These are phyloP conservation scores for Ptychadena robeensis DNA, from an alignment of 2,797 vertebrate genomes.

Conservation along the genomic window DNA sequence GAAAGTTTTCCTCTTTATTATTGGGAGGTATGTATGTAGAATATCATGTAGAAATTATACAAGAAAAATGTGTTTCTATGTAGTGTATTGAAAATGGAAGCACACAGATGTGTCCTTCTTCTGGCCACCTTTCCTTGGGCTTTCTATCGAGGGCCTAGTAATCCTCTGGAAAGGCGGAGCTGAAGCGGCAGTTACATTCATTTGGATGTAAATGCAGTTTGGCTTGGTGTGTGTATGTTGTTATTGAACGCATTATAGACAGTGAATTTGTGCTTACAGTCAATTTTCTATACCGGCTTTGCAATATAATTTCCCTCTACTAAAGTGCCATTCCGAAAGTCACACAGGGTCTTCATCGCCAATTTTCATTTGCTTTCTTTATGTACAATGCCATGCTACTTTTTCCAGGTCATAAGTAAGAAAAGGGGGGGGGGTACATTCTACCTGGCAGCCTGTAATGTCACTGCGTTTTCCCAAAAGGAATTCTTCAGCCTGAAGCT, in stretches of 20 bases:
- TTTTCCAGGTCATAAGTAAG: conserved; percentile 11
- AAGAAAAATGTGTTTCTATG: background rate
- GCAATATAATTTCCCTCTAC: conserved; percentile 29
- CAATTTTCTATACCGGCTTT: conserved; percentile 27
- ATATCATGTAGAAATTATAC: background rate
- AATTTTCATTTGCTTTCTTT: conserved; percentile 5
- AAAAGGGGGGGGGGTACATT: background rate
- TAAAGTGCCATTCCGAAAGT: conserved; percentile 11
- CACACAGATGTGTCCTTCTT: too few species aligned
- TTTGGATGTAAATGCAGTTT: background rate
- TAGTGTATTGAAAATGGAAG: background rate
- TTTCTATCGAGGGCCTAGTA: background rate
- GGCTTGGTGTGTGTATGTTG: background rate
- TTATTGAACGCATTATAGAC: background rate
- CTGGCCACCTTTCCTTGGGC: background rate
- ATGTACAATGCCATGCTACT: background rate
- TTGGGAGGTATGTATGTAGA: too few species aligned
- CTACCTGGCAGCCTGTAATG: conserved; percentile 26
- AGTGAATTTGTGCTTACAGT: conserved; percentile 29
- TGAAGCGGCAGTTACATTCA: background rate
- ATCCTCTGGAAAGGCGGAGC: background rate
- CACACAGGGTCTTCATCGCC: conserved; percentile 12
- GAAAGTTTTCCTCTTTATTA: too few species aligned
- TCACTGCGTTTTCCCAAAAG: background rate
- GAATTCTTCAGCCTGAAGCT: conserved; percentile 12